A percentile compares a stretch with the other conserved stretches of the same genome.
Evolutionary conservation across 2,113 vertebrate genomes (phyloP).

Genomic region (Dascyllus trimaculatus): DNA sequence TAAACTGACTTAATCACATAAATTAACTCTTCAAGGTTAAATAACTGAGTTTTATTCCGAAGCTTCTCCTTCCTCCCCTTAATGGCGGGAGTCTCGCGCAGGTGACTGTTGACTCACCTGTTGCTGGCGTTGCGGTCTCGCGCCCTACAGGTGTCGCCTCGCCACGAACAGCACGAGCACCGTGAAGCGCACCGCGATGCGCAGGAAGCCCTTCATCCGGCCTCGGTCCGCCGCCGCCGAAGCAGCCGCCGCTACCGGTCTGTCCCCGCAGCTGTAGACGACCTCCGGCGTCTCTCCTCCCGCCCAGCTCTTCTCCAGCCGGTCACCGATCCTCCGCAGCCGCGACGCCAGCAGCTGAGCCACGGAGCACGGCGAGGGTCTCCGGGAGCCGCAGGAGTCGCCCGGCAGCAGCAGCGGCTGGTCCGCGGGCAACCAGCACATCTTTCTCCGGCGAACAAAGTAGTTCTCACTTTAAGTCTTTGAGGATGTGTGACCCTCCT

Average conservation of each 20-base stretch:
- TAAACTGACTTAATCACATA: no score
- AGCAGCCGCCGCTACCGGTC: conserved; percentile 8
- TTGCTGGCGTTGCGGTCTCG: conserved; percentile 72
- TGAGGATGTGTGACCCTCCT: conserved; percentile 49
- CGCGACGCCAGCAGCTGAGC: conserved; percentile 84
- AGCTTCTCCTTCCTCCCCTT: no score
- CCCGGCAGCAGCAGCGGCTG: conserved; percentile 77
- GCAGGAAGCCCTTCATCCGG: conserved; percentile 76
- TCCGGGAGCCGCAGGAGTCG: conserved; percentile 71
- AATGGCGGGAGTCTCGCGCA: no score
- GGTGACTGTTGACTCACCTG: conserved; percentile 79
- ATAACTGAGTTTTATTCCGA: no score
- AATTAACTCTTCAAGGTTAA: no score
- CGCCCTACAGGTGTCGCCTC: conserved; percentile 85
- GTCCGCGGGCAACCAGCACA: conserved; percentile 85
- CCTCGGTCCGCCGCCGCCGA: conserved; percentile 3
- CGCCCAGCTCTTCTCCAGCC: conserved; percentile 81
- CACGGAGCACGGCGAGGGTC: conserved; percentile 75
- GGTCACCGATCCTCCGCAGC: conserved; percentile 88
- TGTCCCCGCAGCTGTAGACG: conserved; percentile 21
- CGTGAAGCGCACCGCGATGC: conserved; percentile 80
- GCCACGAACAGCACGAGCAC: conserved; percentile 84
- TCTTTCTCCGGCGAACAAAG: conserved; percentile 58
- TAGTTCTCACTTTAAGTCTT: conserved; percentile 30
- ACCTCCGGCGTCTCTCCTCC: conserved; percentile 12